Evolutionary conservation across 35 echinoderm and acorn worm genomes (phyloP).

Genomic region (Apostichopus japonicus): DNA sequence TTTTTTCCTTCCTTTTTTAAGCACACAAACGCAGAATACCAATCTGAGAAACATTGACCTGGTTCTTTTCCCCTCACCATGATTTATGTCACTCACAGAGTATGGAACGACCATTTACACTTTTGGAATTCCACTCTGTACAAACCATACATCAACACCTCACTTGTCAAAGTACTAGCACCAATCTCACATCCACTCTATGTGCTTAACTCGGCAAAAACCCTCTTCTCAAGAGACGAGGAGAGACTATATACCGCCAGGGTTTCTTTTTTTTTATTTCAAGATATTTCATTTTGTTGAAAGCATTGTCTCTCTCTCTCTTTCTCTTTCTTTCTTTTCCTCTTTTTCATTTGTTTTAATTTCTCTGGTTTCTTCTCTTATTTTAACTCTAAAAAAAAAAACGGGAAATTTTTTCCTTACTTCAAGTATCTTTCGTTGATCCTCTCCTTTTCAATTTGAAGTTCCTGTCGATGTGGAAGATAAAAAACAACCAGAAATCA

Average conservation of each 20-base stretch:
- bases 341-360: neutral
- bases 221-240: neutral
- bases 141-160: constrained; percentile 1
- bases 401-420: neutral
- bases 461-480: neutral
- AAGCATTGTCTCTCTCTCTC: neutral
- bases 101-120: neutral
- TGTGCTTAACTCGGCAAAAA: neutral
- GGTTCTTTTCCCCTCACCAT: neutral
- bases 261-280: neutral
- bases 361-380: neutral
- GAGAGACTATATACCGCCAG: neutral
- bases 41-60: neutral
- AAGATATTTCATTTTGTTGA: neutral
- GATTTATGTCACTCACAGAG: neutral
- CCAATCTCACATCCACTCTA: neutral
- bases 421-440: constrained; percentile 47
- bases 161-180: neutral
- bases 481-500: neutral
- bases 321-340: neutral
- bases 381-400: neutral
- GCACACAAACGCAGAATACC: neutral
- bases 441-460: constrained; percentile 42
- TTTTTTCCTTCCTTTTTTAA: too few species aligned
- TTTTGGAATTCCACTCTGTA: neutral